Evolutionary conservation across 2,797 vertebrate genomes (phyloP).

Genomic region (Spinus pinus): DNA sequence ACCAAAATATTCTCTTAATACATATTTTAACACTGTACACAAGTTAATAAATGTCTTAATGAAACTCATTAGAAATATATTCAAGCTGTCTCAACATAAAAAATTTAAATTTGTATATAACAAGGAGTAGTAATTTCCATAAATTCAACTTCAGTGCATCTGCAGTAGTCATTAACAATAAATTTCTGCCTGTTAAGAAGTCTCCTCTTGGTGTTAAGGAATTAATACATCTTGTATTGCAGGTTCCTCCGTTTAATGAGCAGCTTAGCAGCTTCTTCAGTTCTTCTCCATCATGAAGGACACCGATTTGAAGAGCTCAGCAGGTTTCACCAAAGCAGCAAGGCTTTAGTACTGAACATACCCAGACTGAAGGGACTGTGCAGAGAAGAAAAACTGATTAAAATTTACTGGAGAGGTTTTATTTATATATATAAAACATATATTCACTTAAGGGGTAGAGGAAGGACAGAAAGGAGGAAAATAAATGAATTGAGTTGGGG

Average conservation of each 20-base stretch:
- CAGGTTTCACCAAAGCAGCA: constrained; percentile 68
- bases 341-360: constrained; percentile 87
- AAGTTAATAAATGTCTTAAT: constrained; percentile 69
- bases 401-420: background rate
- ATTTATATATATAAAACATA: background rate
- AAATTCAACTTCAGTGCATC: constrained; percentile 70
- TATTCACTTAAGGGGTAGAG: background rate
- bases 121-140: constrained; percentile 31
- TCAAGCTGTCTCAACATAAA: constrained; percentile 55
- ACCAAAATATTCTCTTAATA: constrained; percentile 76
- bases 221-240: constrained; percentile 33
- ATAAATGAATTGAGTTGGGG: background rate
- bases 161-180: constrained; percentile 65
- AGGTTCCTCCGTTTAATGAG: constrained; percentile 21
- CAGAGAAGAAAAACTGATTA: constrained; percentile 73
- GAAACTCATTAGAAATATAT: constrained; percentile 72
- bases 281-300: constrained; percentile 27
- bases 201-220: constrained; percentile 24
- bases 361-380: constrained; percentile 93
- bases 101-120: constrained; percentile 54
- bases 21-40: constrained; percentile 75
- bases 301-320: background rate
- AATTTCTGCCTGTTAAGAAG: constrained; percentile 35
- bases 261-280: constrained; percentile 16
- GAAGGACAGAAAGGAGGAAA: background rate